phyloP scores from a whole-genome alignment of 2,797 vertebrate species.

The Brotula barbata region DNA sequence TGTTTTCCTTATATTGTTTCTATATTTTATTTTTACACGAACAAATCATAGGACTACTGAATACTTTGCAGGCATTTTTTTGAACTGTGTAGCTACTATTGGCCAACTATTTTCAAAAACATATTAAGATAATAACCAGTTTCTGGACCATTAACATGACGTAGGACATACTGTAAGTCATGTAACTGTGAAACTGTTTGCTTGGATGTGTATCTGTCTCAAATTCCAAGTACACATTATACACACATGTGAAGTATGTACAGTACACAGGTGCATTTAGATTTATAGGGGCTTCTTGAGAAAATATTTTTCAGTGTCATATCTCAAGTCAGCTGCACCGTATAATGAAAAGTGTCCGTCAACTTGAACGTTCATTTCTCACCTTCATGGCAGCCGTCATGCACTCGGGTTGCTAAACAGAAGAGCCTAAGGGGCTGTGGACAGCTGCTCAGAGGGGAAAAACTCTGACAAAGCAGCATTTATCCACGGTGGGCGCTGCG shows the following conservation, averaged over 20 bases:
- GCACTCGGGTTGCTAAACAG: slow-evolving; percentile 54
- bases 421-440: slow-evolving; percentile 61
- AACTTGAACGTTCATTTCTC: slow-evolving; percentile 41
- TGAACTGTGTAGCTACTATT: too few species aligned
- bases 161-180: slow-evolving; percentile 66
- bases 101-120: slow-evolving; percentile 16
- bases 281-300: slow-evolving; percentile 35
- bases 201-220: slow-evolving; percentile 48
- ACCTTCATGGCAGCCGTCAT: slow-evolving; percentile 42
- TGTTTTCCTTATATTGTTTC: too few species aligned
- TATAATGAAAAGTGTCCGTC: slow-evolving; percentile 57
- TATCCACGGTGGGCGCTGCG: slow-evolving; percentile 68
- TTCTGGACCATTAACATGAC: slow-evolving; percentile 52
- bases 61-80: too few species aligned
- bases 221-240: slow-evolving; percentile 52
- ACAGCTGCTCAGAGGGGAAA: slow-evolving; percentile 72
- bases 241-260: slow-evolving; percentile 43
- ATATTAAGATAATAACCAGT: slow-evolving; percentile 43
- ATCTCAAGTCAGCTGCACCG: slow-evolving; percentile 28
- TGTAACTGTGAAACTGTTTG: slow-evolving; percentile 57
- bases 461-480: slow-evolving; percentile 78
- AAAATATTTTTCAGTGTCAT: slow-evolving; percentile 21
- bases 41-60: too few species aligned
- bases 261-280: slow-evolving; percentile 52
- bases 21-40: too few species aligned